Evolutionary conservation across 2,113 vertebrate genomes (phyloP).

Genomic region (Pomatorhinus ruficollis): DNA sequence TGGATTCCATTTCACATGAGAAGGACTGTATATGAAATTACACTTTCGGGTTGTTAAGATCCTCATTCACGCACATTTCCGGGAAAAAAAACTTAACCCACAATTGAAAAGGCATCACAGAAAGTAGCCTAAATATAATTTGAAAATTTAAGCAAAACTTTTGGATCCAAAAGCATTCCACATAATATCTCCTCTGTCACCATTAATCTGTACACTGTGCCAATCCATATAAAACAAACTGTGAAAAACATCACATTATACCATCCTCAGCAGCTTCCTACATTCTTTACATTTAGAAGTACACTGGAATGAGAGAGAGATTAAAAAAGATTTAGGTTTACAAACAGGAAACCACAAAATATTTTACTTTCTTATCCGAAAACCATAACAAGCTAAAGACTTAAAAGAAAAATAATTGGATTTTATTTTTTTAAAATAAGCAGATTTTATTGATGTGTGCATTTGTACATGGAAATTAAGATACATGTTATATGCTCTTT

Average conservation of each 20-base stretch:
- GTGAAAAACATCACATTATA: background rate
- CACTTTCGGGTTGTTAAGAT: background rate
- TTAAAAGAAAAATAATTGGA: background rate
- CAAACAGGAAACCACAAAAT: background rate
- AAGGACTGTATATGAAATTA: background rate
- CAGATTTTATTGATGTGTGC: accelerated
- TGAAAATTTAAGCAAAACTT: background rate
- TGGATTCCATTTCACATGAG: background rate
- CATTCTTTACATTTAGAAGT: background rate
- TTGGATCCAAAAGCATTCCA: background rate
- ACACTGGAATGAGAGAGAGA: background rate
- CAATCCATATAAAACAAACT: background rate
- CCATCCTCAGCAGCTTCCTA: background rate
- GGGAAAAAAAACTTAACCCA: background rate
- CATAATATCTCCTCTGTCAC: background rate
- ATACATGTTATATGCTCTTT: background rate
- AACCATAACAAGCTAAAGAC: background rate
- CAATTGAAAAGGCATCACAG: background rate
- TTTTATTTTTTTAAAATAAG: background rate
- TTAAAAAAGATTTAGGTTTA: background rate
- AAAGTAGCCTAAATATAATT: background rate
- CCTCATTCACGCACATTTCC: background rate
- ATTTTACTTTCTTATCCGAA: background rate
- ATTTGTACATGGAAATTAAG: background rate
- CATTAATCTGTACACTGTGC: background rate